phyloP scores from a whole-genome alignment of 2,113 vertebrate species.

The Acinonyx jubatus region DNA sequence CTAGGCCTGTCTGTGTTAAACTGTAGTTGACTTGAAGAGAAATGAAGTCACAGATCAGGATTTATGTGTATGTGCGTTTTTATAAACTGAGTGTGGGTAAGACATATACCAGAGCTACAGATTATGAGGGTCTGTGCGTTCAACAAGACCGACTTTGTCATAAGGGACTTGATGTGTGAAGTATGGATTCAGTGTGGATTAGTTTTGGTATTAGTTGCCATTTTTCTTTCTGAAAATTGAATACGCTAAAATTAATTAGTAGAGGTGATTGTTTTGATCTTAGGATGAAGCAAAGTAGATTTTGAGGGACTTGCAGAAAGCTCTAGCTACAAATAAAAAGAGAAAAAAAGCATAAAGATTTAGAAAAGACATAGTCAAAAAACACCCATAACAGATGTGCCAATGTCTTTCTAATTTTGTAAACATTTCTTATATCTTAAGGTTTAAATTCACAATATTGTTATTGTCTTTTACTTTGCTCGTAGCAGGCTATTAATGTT shows the following conservation, averaged over 20 bases:
- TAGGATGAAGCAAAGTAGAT: not conserved
- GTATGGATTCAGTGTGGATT: not conserved
- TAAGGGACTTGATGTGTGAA: not conserved
- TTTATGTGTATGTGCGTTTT: not conserved
- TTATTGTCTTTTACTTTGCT: not conserved
- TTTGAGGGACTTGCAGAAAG: not conserved
- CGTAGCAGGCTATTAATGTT: not conserved
- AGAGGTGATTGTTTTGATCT: not conserved
- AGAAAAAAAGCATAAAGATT: not conserved
- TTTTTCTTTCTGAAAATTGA: constrained; percentile 40
- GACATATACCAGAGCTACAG: not conserved
- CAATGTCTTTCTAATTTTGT: not conserved
- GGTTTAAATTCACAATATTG: not conserved
- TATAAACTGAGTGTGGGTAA: not conserved
- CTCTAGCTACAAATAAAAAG: not conserved
- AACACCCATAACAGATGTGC: not conserved
- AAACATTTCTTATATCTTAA: not conserved
- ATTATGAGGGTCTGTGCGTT: not conserved
- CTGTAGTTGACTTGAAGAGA: not conserved
- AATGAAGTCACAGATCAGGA: not conserved
- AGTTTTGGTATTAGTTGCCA: not conserved
- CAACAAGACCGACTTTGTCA: not conserved
- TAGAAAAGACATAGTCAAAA: not conserved
- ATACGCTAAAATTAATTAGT: not conserved
- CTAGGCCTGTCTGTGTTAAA: not conserved